Base-by-base conservation (phyloP, 2,888 invertebrate species). In the Pegoplata infirma region DNA sequence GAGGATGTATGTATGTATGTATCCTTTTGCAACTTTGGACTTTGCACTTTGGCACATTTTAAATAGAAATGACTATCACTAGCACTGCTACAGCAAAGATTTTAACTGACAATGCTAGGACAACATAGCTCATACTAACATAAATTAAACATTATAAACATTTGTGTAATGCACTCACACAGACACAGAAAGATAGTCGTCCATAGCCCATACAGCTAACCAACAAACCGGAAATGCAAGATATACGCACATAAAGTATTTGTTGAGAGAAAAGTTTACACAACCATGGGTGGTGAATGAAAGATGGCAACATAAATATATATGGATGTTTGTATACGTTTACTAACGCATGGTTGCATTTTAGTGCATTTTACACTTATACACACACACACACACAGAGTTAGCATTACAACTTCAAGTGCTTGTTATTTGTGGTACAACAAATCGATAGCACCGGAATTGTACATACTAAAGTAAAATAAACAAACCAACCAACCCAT, bases 11-110 rank as follows among this genome's bases (percentile, higher is more conserved):
- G 74, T 72, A 40, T 40, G n/a, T 12, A 80, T 72, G 74, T 72
- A 53, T 58, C 64, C 69, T 66, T 63, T 68, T 68, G 71, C 55
- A 55, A 72, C 79, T 81, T 71, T 80, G 76, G 74, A 76, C 58
- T 72, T 64, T 80, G 66, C 77, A 80, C 80, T 81, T 68, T 77
- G 82, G 80, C 82, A 81, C 80, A 76, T 71, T 71, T 72, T 61
- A 71, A 59, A 71, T 72, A 66, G 58, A 66, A 76, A 64, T 44
- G 49, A 59, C 69, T 56, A 32, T 23, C 23, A 21, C 16, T 36
- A 23, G 16, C 40, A n/a, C 61, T 63, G 71, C 75, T 66, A 74
- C 76, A 81, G 79, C 69, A 80, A n/a, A 68, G 67, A 61, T 75
- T 75, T 68, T n/a, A 68, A 61, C 55, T 75, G 74, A 68, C 74